phyloP scores from a whole-genome alignment of 2,888 invertebrate genomes.

The Chydorus sphaericus region DNA sequence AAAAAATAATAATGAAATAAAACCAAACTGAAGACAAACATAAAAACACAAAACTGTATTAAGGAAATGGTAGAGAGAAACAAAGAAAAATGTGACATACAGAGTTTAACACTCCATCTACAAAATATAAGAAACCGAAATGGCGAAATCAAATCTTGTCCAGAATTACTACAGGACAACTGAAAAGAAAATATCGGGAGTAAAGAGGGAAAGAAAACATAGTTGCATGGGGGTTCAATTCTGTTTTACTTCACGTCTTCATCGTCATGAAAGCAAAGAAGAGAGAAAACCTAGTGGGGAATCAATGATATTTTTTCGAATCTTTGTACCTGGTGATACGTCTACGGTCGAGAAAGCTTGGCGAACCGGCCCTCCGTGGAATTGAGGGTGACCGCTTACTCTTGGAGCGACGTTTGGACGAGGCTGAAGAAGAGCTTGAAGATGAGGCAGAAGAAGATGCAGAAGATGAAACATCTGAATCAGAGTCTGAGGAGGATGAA shows the following conservation, averaged over 20 bases:
- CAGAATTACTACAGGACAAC: neutral
- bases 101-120: no score
- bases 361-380: constrained; percentile 80
- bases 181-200: neutral
- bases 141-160: constrained; percentile 4
- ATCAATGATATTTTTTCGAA: neutral
- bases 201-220: neutral
- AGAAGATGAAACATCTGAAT: constrained; percentile 5
- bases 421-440: neutral
- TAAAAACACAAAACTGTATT: constrained; percentile 12
- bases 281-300: neutral
- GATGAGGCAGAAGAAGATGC: neutral
- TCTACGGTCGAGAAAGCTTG: constrained; percentile 81
- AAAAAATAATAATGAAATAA: constrained; percentile 14
- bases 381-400: constrained; percentile 62
- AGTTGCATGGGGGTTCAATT: neutral
- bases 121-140: no score
- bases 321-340: constrained; percentile 77
- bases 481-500: constrained; percentile 2
- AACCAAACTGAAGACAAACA: constrained; percentile 15
- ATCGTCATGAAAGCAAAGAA: neutral
- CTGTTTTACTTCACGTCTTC: neutral
- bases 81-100: no score
- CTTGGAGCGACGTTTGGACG: neutral
- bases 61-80: neutral